These are phyloP conservation scores for Grantiella picta DNA, from an alignment of 2,113 vertebrate genomes.

Conservation along the genomic window DNA sequence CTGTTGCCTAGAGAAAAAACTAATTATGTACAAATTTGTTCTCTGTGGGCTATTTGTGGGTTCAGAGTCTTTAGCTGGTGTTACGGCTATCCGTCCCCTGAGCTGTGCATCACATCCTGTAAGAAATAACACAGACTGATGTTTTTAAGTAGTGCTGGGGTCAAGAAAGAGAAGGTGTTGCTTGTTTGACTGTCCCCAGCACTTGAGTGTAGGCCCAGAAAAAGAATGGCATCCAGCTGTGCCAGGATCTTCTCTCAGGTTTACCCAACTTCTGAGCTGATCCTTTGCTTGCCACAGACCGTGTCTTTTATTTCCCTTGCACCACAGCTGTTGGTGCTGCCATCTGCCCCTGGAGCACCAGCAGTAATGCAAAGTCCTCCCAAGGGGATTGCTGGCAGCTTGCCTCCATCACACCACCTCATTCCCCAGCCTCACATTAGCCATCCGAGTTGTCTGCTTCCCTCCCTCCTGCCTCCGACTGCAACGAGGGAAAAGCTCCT, in stretches of 20 bases:
- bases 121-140: background rate
- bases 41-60: background rate
- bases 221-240: background rate
- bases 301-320: background rate
- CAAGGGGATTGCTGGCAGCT: background rate
- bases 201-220: background rate
- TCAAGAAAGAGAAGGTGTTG: background rate
- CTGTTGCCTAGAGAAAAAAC: constrained; percentile 40
- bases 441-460: background rate
- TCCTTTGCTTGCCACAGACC: background rate
- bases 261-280: background rate
- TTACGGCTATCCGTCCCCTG: accelerated
- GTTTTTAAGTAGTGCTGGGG: background rate
- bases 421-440: accelerated
- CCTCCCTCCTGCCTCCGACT: background rate
- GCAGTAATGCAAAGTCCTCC: background rate
- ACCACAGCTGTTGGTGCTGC: background rate
- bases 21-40: background rate
- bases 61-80: background rate
- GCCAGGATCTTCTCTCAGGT: background rate
- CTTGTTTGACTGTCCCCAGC: background rate
- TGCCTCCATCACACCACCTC: accelerated
- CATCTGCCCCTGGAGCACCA: background rate
- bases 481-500: background rate
- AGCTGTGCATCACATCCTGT: background rate